These are phyloP conservation scores for Willowsia nigromaculata DNA, from an alignment of 2,888 invertebrate species.

Conservation along the genomic window DNA sequence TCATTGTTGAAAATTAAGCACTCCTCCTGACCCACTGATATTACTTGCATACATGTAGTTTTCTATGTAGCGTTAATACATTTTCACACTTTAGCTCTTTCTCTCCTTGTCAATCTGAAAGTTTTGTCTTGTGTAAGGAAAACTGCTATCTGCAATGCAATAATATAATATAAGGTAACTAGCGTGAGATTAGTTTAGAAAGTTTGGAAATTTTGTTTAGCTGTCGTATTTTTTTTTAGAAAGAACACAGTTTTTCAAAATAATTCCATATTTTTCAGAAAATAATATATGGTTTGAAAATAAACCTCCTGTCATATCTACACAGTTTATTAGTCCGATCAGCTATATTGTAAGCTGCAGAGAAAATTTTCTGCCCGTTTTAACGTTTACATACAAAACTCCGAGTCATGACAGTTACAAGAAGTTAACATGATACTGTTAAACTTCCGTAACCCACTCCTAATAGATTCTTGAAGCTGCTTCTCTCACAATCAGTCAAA, in stretches of 20 bases:
- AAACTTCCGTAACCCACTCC: background rate
- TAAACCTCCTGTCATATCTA: background rate
- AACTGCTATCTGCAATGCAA: background rate
- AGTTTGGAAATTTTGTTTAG: too few species aligned
- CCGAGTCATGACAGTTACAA: background rate
- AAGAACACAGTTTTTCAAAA: background rate
- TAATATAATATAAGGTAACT: slow-evolving; percentile 4
- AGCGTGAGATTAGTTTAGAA: background rate
- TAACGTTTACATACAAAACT: background rate
- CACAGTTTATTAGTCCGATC: background rate
- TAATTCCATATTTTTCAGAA: background rate
- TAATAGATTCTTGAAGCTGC: background rate
- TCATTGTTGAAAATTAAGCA: too few species aligned
- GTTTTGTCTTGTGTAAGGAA: too few species aligned
- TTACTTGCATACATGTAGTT: too few species aligned
- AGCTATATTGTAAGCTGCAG: background rate
- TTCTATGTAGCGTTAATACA: too few species aligned
- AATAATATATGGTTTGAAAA: slow-evolving; percentile 8
- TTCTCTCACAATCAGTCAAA: slow-evolving; percentile 35
- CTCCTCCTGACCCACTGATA: too few species aligned
- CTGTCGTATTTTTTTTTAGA: too few species aligned
- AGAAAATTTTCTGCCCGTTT: background rate
- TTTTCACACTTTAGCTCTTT: too few species aligned
- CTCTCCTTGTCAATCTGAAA: too few species aligned
- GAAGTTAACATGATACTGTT: background rate